Evolutionary conservation across 2,113 vertebrate species (phyloP), one percentile per base, ranked within the genome.

Genomic region (Leuciscus idus): DNA sequence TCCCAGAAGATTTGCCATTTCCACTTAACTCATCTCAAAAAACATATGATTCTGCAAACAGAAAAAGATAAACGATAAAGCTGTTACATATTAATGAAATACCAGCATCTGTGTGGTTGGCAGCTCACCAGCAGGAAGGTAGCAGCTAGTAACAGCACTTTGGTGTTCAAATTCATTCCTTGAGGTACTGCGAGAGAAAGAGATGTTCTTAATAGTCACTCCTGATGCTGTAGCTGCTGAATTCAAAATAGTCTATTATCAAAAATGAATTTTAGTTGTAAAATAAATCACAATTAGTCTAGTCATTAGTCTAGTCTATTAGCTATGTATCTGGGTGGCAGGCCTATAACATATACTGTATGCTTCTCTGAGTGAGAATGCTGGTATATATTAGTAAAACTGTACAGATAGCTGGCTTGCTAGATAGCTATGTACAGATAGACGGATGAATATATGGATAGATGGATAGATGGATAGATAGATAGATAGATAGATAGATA

Each of bases 11-110:
- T 61, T 59, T 15, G 15, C 2, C 17, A 70, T 48, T 43, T 78
- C 9, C 19, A 30, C 13, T 72, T 33, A 96, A 90, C 93, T 96
- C 92, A 92, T 94, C 89, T 96, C 93, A 88, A 96, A 96, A 92
- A 94, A 96, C 94, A 94, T 95, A 77, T 93, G 92, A 90, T 92
- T 95, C 94, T 95, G 88, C 1, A 84, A 84, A 90, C 43, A 88
- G 72, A 91, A 1, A 77, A 33, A 77, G 6, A 36, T 2, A 59
- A 46, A 59, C 55, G 6, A 15, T 36, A 7, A 30, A 19, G 46
- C 19, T 6, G 9, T 28, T 62, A 50, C 12, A 17, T 64, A 36
- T 72, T 13, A 68, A 72, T 84, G 19, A 33, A 3, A 2, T 17
- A 33, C 8, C 28, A 6, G 30, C 10, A 70, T 81, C 48, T 77